Base-by-base conservation (phyloP, 30 jellyfish, hydroid and myxozoan species). In the Pseudorhiza aurosa region DNA sequence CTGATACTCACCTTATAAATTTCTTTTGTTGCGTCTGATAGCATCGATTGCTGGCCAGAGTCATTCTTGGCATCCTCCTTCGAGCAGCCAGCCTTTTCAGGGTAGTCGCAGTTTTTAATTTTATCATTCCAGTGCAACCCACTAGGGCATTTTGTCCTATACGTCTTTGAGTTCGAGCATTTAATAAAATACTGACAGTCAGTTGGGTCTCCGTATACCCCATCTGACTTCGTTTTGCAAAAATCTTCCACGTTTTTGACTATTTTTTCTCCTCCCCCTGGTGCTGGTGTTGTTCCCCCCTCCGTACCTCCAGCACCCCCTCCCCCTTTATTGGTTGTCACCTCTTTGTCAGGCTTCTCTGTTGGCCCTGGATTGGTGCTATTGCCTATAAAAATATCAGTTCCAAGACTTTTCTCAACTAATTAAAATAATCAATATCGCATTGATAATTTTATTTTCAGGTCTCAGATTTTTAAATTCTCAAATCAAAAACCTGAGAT, bases 51-150 rank as follows among this genome's bases (percentile, higher is more conserved):
- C 35, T 53, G 62, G 25, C 62, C 22, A 47, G 5, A 17, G 5
- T 37, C 46, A 0, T 30, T 28, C 11, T 68, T 43, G 18, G 42
- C 68, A 6, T 68, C 44, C 8, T 72, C 57, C 25, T 31, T 21
- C 15, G 85, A 72, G 77, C 91, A 79, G 36, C 65, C 65, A 22
- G 83, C 91, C 28, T 63, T 63, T 14, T 55, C 59, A 10, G 91
- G 67, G 46, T 3, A 47, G 32, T 79, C 91, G 47, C 91, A 79
- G 26, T 79, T 79, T 58, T 63, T 79, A n/a, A 64, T 79, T 31
- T 65, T 29, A 22, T 64, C 83, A 42, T 79, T 79, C 73, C 73
- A 79, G 18, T 65, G 75, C 35, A 79, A 37, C 17, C 82, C 83
- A 2, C 25, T 50, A 0, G 91, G 73, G 37, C 91, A 79, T 46